Base-by-base conservation (phyloP, 2,797 vertebrate species). In the Brachyrhaphis roseni region DNA sequence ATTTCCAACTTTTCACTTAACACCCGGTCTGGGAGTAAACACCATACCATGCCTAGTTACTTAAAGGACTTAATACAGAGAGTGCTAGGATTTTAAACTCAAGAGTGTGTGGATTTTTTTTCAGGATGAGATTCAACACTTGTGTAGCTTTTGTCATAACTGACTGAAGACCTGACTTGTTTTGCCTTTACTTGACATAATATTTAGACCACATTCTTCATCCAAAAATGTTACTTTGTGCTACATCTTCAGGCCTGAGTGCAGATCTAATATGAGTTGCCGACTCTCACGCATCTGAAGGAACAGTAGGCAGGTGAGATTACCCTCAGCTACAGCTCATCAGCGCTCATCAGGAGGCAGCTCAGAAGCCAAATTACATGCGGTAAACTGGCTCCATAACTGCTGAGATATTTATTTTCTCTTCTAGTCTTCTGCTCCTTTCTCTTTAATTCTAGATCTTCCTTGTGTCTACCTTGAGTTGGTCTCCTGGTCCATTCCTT, bases 1-100 rank as follows among this genome's bases (percentile, higher is more conserved):
- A 72, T 88, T 87, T 89, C 78, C 86, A 78, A 82, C 84, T 80
- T 78, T 89, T 91, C 82, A 80, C 80, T 88, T 83, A 87, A 90
- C 85, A 89, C 72, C 75, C 41, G 59, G 84, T 72, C 77, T 85
- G 71, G 77, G 78, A 88, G 81, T 88, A 84, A 91, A 87, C 80
- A 72, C 57, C 53, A 70, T 74, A 77, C 18, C 23, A 7, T 78
- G 71, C 81, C 72, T 79, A 55, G 76, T 80, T 81, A 77, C 73
- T 79, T 75, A 31, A n/a, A 76, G 28, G 53, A 75, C 76, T 78
- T 80, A 53, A 83, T 39, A 10, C 1, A 68, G 47, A 78, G n/a
- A n/a, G n/a, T 59, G 80, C 71, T 73, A 45, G 46, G 51, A 75
- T 74, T 80, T 20, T 70, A 53, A 71, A 83, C 26, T 66, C 57